phyloP scores from a whole-genome alignment of 2,888 invertebrate genomes.

The Hemicrepidius hirtus region DNA sequence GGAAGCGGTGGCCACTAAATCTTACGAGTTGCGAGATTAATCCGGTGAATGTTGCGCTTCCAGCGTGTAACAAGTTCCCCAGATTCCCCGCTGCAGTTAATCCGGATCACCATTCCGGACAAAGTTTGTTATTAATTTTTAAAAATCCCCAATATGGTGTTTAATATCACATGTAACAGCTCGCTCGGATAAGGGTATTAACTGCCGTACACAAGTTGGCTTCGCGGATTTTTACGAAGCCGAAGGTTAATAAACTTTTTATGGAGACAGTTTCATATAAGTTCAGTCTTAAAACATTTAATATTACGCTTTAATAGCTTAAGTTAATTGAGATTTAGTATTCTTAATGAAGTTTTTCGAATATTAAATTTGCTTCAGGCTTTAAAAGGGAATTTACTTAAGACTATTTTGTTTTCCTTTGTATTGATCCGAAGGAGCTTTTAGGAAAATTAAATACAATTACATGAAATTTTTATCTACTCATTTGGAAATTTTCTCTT shows the following conservation, averaged over 20 bases:
- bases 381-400: conserved; percentile 22
- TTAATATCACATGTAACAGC: conserved; percentile 48
- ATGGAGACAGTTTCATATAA: conserved; percentile 50
- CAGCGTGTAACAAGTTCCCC: conserved; percentile 46
- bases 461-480: conserved; percentile 2
- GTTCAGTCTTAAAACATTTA: conserved; percentile 48
- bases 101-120: conserved; percentile 49
- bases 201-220: conserved; percentile 45
- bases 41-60: conserved; percentile 39
- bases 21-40: conserved; percentile 47
- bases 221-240: conserved; percentile 50
- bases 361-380: conserved; percentile 32
- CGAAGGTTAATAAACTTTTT: conserved; percentile 54
- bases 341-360: conserved; percentile 44
- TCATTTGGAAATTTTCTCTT: too few relatives aligned
- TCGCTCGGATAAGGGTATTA: conserved; percentile 38
- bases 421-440: not conserved
- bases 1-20: conserved; percentile 41
- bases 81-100: conserved; percentile 43
- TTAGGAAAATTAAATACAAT: not conserved
- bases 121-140: conserved; percentile 55
- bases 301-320: conserved; percentile 43
- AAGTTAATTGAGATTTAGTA: conserved; percentile 44
- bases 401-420: not conserved
- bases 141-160: conserved; percentile 47